Conservation (phyloP, 2,113 vertebrate genomes). For the Peromyscus californicus region DNA sequence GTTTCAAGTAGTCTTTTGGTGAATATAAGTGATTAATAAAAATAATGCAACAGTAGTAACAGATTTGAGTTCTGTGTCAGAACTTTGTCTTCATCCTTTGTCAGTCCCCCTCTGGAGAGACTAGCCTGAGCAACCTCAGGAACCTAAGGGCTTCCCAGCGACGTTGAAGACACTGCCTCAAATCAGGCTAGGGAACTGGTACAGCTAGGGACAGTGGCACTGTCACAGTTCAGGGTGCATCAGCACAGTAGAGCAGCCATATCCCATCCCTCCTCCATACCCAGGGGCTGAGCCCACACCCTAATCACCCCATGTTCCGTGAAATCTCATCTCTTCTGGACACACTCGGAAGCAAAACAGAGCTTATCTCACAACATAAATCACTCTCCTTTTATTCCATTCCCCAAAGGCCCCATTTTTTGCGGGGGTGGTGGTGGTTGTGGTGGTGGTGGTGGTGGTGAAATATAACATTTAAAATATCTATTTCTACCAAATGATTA, state of each 20-base stretch:
- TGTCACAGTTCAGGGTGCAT: background rate
- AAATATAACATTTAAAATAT: constrained; percentile 8
- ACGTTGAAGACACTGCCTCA: constrained; percentile 29
- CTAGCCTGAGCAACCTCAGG: background rate
- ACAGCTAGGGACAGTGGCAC: background rate
- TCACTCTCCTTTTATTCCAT: background rate
- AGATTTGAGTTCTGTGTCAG: constrained; percentile 27
- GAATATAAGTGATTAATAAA: constrained; percentile 2
- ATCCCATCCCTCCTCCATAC: background rate
- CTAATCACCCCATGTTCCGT: background rate
- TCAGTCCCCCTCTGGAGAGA: constrained; percentile 23
- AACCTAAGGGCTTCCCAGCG: background rate
- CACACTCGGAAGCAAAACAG: constrained; percentile 6
- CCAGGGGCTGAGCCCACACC: background rate
- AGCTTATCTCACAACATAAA: background rate
- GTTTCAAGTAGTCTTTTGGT: constrained; percentile 36
- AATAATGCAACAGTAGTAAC: constrained; percentile 4
- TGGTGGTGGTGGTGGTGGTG: no score
- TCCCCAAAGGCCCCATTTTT: background rate
- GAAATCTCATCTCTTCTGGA: background rate
- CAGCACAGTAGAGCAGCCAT: background rate
- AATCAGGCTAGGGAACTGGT: background rate
- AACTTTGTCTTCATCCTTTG: background rate
- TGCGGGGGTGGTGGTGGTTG: no score
- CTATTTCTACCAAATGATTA: background rate